Evolutionary conservation across 2,113 vertebrate species (phyloP), one percentile per base, ranked within the genome.

Genomic region (Bucco capensis): DNA sequence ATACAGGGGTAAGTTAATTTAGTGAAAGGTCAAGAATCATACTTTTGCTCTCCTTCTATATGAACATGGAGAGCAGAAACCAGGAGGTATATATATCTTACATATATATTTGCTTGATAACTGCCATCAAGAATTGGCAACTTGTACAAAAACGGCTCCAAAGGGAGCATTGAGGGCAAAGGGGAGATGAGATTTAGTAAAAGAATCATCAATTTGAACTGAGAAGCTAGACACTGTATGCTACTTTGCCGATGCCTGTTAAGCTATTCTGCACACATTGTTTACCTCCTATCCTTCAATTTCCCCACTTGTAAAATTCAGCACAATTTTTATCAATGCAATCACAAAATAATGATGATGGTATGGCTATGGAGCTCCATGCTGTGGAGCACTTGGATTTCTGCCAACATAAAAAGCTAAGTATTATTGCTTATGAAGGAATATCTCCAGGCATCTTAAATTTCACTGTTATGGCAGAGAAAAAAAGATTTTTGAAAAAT

Each of bases 1-100:
- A 90, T 18, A 23, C 37, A 92, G 67, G 89, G 46, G 23, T 11
- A 27, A 81, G 84, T 92, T 91, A 70, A 84, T 91, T 94, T 84
- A 74, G 42, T 80, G 82, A 73, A 83, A 71, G 82, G 84, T 92
- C 77, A 61, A 37, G 38, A 67, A 44, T 67, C 53, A 87, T 35
- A 73, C 80, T 76, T 67, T 56, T 77, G 46, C 37, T 86, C n/a
- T 71, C 15, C 42, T 38, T 73, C 33, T 67, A 49, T 49, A 8
- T 3, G 66, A 66, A 71, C 30, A 13, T 70, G 42, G 60, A 56
- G 16, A 74, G 19, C 28, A 73, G 72, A 19, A 28, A 57, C 10
- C 1, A n/a, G n/a, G n/a, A n/a, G n/a, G n/a, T n/a, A n/a, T n/a
- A n/a, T n/a, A n/a, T n/a, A n/a, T n/a, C n/a, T n/a, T n/a, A n/a